phyloP scores from a whole-genome alignment of 2,113 vertebrate genomes.

The Gymnobelideus leadbeateri region DNA sequence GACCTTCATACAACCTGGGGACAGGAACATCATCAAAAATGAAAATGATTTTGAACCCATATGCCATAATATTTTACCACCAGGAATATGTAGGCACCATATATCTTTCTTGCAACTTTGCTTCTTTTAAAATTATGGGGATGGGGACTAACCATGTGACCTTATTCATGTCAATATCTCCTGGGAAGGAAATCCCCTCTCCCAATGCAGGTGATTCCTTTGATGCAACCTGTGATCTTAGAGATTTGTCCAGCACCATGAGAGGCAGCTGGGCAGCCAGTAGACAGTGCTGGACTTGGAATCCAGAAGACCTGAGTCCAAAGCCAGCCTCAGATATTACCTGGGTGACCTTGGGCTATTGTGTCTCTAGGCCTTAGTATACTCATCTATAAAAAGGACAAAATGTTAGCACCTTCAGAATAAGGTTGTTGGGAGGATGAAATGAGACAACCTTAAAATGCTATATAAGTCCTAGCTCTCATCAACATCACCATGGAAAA shows the following conservation, averaged over 20 bases:
- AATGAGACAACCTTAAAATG: neutral
- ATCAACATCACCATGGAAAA: neutral
- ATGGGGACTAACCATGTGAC: neutral
- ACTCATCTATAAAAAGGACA: neutral
- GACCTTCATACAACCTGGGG: neutral
- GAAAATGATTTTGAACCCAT: neutral
- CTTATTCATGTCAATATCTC: no score
- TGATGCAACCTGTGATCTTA: neutral
- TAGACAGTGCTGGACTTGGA: neutral
- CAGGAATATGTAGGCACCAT: neutral
- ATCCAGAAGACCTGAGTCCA: neutral
- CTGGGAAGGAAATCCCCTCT: no score
- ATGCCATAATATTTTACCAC: neutral
- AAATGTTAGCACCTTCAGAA: neutral
- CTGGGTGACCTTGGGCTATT: neutral
- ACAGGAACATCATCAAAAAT: neutral
- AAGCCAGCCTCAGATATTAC: neutral
- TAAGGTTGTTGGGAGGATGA: neutral
- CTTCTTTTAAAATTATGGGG: neutral
- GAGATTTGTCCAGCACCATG: neutral
- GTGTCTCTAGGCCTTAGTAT: neutral
- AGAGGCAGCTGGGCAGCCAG: neutral
- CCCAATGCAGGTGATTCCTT: neutral
- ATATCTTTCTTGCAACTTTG: neutral
- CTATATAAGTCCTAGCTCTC: neutral